Base-by-base conservation (phyloP, 2,113 vertebrate species). In the Parotia lawesii region DNA sequence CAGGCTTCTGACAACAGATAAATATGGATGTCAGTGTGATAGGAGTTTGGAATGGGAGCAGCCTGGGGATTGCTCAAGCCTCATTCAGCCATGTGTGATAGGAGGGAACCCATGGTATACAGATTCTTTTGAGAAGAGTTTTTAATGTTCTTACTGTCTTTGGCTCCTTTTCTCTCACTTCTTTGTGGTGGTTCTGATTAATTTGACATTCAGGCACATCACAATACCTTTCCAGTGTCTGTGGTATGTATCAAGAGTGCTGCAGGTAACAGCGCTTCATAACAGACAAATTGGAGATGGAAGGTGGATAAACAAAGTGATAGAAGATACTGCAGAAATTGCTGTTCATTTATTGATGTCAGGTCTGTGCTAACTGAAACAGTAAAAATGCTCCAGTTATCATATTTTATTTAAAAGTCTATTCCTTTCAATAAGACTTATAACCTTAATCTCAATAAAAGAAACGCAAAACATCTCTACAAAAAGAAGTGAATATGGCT, bases 1-100 rank as follows among this genome's bases (percentile, higher is more conserved):
- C 37, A 42, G 18, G 35, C 18, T 90, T 88, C 58, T 94, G 14
- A 33, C 5, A 62, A 27, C 15, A 33, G 20, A 24, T n/a, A 9
- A 61, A 53, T 42, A 8, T 2, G 5, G 5, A 10, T 40, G 12
- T 61, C 0, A 0, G 3, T 54, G 44, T 71, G 29, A 40, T 56
- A 19, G 29, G 35, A 64, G 12, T 75, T 66, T 77, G 65, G 61
- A 62, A 53, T 62, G 13, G 60, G 23, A 89, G 37, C n/a, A 48
- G 28, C 11, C 20, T 91, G 62, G 13, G 37, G 5, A 14, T 54
- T 75, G 22, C 53, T 79, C 15, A 44, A 53, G 25, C 20, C 8
- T 77, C 5, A 5, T 81, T 91, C 0, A 0, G 25, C 15, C 11
- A 16, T 16, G 3, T 16, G 3, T 33, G 9, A 18, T 50, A 51